These are phyloP conservation scores for Melanostigma gelatinosum DNA, from an alignment of 2,113 vertebrate species.

Conservation along the genomic window DNA sequence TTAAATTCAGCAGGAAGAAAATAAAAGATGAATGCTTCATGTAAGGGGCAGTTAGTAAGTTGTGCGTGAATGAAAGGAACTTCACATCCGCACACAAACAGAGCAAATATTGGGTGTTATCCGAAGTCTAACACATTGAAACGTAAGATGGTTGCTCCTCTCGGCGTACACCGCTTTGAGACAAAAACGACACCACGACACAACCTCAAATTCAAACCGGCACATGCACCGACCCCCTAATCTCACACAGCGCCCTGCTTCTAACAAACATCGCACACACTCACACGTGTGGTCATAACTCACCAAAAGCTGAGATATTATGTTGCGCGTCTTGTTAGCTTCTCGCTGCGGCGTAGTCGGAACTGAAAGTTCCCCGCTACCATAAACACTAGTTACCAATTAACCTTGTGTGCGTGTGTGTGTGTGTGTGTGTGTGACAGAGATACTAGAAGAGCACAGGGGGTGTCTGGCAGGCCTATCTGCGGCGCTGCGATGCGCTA, in stretches of 20 bases:
- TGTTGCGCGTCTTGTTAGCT: constrained; percentile 48
- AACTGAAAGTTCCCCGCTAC: constrained; percentile 64
- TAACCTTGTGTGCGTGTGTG: constrained; percentile 62
- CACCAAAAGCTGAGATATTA: constrained; percentile 82
- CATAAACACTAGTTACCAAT: constrained; percentile 82
- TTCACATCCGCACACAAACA: background rate
- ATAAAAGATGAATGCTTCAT: constrained; percentile 1
- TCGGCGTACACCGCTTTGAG: background rate
- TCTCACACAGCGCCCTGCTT: constrained; percentile 1
- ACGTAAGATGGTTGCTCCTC: background rate
- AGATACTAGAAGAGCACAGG: constrained; percentile 62
- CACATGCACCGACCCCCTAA: background rate
- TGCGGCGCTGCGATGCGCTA: constrained; percentile 80
- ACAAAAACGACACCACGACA: background rate
- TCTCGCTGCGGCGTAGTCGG: constrained; percentile 36
- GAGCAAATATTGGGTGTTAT: constrained; percentile 7
- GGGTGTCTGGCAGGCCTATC: constrained; percentile 82
- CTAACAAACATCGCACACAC: constrained; percentile 32
- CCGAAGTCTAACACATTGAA: constrained; percentile 14
- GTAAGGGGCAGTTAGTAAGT: background rate
- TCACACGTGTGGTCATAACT: constrained; percentile 69
- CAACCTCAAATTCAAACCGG: background rate
- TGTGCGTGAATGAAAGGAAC: background rate
- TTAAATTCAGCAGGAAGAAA: constrained; percentile 23
- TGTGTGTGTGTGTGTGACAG: constrained; percentile 42